A percentile compares a stretch with the other conserved stretches of the same genome.
phyloP scores from a whole-genome alignment of 2,113 vertebrate genomes.

The Tragelaphus buxtoni region DNA sequence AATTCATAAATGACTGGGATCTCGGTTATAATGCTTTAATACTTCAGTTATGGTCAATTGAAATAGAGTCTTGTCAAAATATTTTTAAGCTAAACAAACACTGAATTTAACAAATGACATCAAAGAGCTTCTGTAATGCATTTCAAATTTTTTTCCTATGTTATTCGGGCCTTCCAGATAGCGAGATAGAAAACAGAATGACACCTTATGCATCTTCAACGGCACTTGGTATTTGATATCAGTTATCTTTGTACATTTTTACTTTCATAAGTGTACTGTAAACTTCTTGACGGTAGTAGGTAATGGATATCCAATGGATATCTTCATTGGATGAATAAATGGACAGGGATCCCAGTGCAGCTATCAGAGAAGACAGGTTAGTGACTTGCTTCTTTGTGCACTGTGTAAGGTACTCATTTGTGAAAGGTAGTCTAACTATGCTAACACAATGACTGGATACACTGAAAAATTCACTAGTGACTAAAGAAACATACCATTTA shows the following conservation, averaged over 20 bases:
- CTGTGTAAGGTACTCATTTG: neutral
- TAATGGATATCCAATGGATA: neutral
- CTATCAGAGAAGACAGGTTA: neutral
- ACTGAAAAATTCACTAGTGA: neutral
- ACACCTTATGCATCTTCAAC: neutral
- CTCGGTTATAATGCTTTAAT: neutral
- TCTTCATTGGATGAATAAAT: neutral
- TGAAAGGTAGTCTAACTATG: neutral
- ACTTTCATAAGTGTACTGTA: neutral
- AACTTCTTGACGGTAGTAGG: neutral
- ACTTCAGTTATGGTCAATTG: neutral
- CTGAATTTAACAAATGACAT: neutral
- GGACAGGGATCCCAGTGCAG: neutral
- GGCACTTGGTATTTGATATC: neutral
- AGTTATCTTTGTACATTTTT: neutral
- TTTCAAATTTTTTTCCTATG: neutral
- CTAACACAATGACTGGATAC: neutral
- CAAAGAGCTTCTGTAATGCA: neutral
- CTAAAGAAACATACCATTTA: neutral
- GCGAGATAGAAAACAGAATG: neutral
- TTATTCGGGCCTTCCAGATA: neutral
- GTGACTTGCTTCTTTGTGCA: neutral
- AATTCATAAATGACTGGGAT: neutral
- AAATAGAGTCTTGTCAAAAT: neutral
- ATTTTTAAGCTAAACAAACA: slow-evolving; percentile 17